phyloP scores from a whole-genome alignment of 2,113 vertebrate species.

The Ailurus styani region DNA sequence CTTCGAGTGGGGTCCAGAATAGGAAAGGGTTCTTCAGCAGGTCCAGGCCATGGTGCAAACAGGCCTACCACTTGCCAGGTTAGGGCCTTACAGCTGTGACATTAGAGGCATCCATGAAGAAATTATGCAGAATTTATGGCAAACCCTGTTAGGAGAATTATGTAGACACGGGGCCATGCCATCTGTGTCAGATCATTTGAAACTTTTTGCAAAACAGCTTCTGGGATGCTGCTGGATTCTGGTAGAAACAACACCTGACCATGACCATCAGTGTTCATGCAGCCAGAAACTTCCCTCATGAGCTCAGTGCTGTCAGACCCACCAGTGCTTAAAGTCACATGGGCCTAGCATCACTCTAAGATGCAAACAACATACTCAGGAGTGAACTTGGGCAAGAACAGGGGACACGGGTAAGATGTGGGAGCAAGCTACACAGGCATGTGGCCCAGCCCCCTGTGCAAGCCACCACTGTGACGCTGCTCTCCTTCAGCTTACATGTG shows the following conservation, averaged over 20 bases:
- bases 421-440: not conserved
- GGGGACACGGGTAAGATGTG: not conserved
- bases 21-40: not conserved
- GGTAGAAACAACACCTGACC: not conserved
- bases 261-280: not conserved
- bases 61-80: not conserved
- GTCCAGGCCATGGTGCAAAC: not conserved
- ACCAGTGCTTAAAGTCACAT: not conserved
- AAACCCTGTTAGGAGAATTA: not conserved
- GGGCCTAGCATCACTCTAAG: not conserved
- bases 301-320: not conserved
- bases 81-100: not conserved
- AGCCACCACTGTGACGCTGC: not conserved
- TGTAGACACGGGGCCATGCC: not conserved
- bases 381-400: not conserved
- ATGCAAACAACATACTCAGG: not conserved
- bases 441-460: not conserved
- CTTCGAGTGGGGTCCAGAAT: not conserved
- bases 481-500: not conserved
- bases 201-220: not conserved
- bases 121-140: not conserved
- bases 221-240: not conserved
- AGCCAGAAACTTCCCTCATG: not conserved
- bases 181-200: not conserved
- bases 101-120: not conserved